These are phyloP conservation scores for Xestoiulus laeticollis DNA, from an alignment of 2,888 invertebrate genomes.

Conservation along the genomic window DNA sequence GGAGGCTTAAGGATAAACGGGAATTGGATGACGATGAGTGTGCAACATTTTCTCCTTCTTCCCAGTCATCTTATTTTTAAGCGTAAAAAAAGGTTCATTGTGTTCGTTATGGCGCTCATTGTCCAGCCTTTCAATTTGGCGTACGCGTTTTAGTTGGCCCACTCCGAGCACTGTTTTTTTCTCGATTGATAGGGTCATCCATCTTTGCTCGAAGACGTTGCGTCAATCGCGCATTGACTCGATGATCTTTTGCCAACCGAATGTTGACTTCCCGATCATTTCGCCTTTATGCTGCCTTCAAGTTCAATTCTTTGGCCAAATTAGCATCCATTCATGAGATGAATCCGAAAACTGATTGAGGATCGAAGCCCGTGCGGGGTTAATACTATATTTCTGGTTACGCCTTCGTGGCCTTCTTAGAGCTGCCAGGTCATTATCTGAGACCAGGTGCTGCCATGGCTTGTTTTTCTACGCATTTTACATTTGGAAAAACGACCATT, in stretches of 20 bases:
- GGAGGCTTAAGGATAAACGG: neutral
- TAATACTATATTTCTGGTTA: conserved; percentile 43
- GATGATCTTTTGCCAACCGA: conserved; percentile 32
- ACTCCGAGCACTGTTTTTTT: neutral
- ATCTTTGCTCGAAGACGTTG: conserved; percentile 32
- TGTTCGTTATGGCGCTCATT: conserved; percentile 40
- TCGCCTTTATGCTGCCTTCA: conserved; percentile 30
- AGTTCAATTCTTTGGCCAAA: conserved; percentile 35
- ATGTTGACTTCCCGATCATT: conserved; percentile 41
- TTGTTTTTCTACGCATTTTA: conserved; percentile 10
- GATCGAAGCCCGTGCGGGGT: conserved; percentile 35
- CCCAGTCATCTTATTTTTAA: conserved; percentile 39
- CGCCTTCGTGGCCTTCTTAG: conserved; percentile 1
- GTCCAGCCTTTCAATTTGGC: conserved; percentile 38
- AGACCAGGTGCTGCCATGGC: neutral
- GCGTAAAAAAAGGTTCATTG: conserved; percentile 36
- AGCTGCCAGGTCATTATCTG: neutral
- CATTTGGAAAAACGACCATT: neutral
- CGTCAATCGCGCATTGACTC: conserved; percentile 35
- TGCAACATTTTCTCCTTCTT: conserved; percentile 3
- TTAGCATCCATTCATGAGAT: conserved; percentile 28
- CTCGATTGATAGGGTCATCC: conserved; percentile 17
- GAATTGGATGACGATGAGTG: conserved; percentile 35
- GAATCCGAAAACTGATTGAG: conserved; percentile 41
- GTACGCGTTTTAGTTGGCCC: conserved; percentile 43